These are phyloP conservation scores for Himalopsyche tibetana DNA, from an alignment of 2,888 invertebrate genomes.

Conservation along the genomic window DNA sequence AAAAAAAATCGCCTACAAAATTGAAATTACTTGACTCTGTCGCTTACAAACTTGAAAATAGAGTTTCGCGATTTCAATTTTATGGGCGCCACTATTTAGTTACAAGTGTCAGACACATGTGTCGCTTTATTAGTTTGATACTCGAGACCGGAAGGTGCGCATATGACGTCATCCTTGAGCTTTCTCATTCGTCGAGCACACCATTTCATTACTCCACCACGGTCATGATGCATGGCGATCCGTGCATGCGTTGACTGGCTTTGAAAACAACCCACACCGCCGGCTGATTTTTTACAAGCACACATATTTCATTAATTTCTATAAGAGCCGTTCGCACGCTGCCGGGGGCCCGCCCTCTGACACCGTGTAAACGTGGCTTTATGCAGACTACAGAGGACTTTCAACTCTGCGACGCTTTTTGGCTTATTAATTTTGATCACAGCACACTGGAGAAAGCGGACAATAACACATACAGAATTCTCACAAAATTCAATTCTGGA, in stretches of 20 bases:
- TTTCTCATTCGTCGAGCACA: conserved; percentile 18
- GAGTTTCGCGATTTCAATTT: no score
- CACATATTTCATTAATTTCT: neutral
- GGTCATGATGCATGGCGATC: neutral
- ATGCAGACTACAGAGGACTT: neutral
- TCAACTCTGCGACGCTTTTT: conserved; percentile 8
- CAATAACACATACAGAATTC: neutral
- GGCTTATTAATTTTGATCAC: conserved; percentile 17
- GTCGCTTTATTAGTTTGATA: conserved; percentile 1
- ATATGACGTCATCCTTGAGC: conserved; percentile 13
- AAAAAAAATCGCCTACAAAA: no score
- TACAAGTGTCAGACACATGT: no score
- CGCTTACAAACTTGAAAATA: no score
- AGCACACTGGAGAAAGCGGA: conserved; percentile 11
- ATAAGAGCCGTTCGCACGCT: neutral
- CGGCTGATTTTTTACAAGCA: conserved; percentile 27
- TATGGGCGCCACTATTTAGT: no score
- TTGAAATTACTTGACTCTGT: no score
- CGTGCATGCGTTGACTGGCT: conserved; percentile 18
- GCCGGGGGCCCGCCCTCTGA: neutral
- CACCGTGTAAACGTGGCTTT: neutral
- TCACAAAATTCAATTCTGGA: neutral
- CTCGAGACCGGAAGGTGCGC: conserved; percentile 8
- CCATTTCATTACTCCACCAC: neutral
- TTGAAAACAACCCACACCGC: conserved; percentile 3